phyloP scores from a whole-genome alignment of 2,888 invertebrate species.

The Dyspetes luteomarginatus region DNA sequence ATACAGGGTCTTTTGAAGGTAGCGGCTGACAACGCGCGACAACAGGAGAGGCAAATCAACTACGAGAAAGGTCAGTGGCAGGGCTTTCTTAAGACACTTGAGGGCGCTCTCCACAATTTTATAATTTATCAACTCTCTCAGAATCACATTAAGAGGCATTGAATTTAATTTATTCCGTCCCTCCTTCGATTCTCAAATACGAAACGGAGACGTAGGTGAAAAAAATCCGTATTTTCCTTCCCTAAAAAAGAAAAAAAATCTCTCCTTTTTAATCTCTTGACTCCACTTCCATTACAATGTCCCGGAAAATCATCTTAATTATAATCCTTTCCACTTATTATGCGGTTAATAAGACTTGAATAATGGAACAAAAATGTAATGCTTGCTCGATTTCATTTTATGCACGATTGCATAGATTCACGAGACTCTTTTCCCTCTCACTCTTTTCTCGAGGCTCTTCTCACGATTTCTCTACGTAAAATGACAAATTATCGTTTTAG shows the following conservation, averaged over 20 bases:
- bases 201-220: conserved; percentile 14
- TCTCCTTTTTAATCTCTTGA: conserved; percentile 12
- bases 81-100: conserved; percentile 82
- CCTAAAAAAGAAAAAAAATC: not conserved
- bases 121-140: conserved; percentile 82
- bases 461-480: conserved; percentile 36
- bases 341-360: conserved; percentile 16
- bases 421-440: conserved; percentile 9
- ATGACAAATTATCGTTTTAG: conserved; percentile 58
- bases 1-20: conserved; percentile 98
- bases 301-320: conserved; percentile 19
- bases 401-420: conserved; percentile 25
- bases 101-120: conserved; percentile 83
- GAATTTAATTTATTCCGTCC: conserved; percentile 47
- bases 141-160: conserved; percentile 81
- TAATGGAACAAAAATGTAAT: conserved; percentile 6
- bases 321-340: conserved; percentile 11
- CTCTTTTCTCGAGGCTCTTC: conserved; percentile 9
- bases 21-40: conserved; percentile 98
- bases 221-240: conserved; percentile 29
- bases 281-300: conserved; percentile 34
- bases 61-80: conserved; percentile 95
- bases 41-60: conserved; percentile 97
- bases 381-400: conserved; percentile 28
- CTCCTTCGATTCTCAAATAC: not conserved